Percentiles rank a stretch among this genome's conserved stretches.
These are phyloP conservation scores for Cenopis cana DNA, from an alignment of 2,888 invertebrate genomes.

Conservation along the genomic window DNA sequence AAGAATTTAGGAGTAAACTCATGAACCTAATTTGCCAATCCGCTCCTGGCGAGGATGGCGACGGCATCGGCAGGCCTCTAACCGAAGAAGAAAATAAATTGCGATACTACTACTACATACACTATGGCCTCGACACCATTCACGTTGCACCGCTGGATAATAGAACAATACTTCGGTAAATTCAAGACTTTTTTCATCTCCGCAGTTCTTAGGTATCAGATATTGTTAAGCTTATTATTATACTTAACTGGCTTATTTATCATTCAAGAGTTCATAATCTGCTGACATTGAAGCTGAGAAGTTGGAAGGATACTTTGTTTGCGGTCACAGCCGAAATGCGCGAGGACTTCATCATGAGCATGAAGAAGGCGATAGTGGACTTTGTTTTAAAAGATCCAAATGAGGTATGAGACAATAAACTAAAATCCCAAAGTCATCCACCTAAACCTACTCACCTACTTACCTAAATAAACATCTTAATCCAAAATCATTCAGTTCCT, in stretches of 20 bases:
- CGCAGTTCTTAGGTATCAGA: not conserved
- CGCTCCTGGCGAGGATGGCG: conserved; percentile 71
- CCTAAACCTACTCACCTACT: too few species aligned
- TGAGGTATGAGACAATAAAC: conserved; percentile 61
- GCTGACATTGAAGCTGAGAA: conserved; percentile 86
- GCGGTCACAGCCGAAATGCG: conserved; percentile 91
- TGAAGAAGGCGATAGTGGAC: conserved; percentile 96
- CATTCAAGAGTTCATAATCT: conserved; percentile 85
- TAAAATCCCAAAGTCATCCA: too few species aligned
- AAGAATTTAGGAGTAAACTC: conserved; percentile 92
- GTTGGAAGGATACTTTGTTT: conserved; percentile 85
- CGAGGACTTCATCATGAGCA: conserved; percentile 93
- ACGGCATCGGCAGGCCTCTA: conserved; percentile 81
- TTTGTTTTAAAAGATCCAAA: conserved; percentile 93
- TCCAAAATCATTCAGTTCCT: not conserved
- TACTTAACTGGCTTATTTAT: not conserved
- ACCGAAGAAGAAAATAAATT: conserved; percentile 88
- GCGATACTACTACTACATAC: conserved; percentile 95
- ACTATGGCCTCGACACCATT: conserved; percentile 95
- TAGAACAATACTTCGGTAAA: conserved; percentile 87
- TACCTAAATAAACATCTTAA: not conserved
- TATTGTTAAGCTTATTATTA: not conserved
- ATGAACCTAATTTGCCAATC: conserved; percentile 89
- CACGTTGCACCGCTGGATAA: conserved; percentile 94
- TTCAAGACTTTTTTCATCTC: not conserved